A percentile compares a stretch with the other conserved stretches of the same genome.
phyloP scores from a whole-genome alignment of 2,888 invertebrate species.

The Meliscaeva auricollis region DNA sequence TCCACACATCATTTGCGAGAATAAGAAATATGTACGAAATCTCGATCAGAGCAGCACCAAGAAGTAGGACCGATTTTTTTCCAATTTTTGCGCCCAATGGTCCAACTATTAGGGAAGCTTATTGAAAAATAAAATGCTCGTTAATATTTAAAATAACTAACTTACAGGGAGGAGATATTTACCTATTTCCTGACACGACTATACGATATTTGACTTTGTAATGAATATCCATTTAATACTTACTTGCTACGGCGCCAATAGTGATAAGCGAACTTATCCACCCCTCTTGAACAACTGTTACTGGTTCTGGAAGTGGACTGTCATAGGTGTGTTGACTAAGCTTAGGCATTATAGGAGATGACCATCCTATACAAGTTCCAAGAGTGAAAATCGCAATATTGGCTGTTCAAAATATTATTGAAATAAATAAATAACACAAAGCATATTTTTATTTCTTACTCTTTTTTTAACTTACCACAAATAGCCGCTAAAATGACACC shows the following conservation, averaged over 20 bases:
- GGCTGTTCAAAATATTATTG: too few species aligned
- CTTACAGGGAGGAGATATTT: too few species aligned
- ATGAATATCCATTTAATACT: conserved; percentile 71
- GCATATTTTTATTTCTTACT: neutral
- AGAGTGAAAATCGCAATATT: conserved; percentile 88
- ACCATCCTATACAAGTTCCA: conserved; percentile 90
- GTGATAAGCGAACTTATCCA: conserved; percentile 91
- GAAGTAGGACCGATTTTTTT: conserved; percentile 88
- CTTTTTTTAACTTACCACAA: conserved; percentile 10
- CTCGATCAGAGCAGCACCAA: conserved; percentile 88
- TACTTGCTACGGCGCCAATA: conserved; percentile 88
- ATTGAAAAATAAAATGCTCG: conserved; percentile 74
- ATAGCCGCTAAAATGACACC: neutral
- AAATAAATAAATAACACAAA: conserved; percentile 48
- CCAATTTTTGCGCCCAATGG: conserved; percentile 88
- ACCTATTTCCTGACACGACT: too few species aligned
- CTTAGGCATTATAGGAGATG: conserved; percentile 89
- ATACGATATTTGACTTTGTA: too few species aligned
- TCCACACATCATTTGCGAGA: conserved; percentile 86
- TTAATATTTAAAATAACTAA: neutral
- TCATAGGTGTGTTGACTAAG: conserved; percentile 84
- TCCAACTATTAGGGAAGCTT: conserved; percentile 89
- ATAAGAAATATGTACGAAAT: conserved; percentile 89
- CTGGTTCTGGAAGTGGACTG: conserved; percentile 84
- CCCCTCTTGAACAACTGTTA: conserved; percentile 86